Conservation (phyloP, 92 coral and sea anemone species). For the Pocillopora meandrina region DNA sequence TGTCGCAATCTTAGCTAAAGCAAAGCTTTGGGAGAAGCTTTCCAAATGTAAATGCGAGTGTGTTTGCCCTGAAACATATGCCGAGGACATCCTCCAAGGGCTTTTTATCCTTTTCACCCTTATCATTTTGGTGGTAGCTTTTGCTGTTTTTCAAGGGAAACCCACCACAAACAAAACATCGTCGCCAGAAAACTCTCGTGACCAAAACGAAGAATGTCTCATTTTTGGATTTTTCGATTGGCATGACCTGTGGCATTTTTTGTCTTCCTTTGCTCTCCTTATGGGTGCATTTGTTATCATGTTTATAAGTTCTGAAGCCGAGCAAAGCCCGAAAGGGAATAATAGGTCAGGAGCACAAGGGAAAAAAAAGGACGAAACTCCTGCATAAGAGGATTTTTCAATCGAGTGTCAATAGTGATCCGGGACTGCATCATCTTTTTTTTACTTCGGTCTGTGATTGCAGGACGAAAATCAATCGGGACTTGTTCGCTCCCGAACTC, state of each 20-base stretch:
- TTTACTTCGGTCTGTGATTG: too few species aligned
- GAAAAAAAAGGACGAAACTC: too few species aligned
- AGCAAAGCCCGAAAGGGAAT: background rate
- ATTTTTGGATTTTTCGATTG: background rate
- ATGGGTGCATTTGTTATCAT: conserved; percentile 72
- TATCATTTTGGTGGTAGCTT: conserved; percentile 25
- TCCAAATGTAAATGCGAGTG: background rate
- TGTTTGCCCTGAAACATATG: background rate
- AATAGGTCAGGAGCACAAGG: too few species aligned
- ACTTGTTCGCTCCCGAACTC: too few species aligned
- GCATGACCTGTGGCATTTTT: conserved; percentile 81
- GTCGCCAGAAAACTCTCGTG: background rate
- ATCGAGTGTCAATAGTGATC: too few species aligned
- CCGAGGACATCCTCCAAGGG: background rate
- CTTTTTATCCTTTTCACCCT: background rate
- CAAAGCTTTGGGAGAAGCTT: background rate
- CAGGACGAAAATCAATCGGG: too few species aligned
- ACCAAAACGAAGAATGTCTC: background rate
- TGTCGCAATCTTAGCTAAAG: background rate
- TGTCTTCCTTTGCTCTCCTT: conserved; percentile 79
- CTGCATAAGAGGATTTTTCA: too few species aligned
- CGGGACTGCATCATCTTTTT: too few species aligned
- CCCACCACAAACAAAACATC: background rate
- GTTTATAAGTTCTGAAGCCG: conserved; percentile 31
- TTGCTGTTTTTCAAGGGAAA: background rate